phyloP scores from a whole-genome alignment of 2,113 vertebrate genomes.

The Hippocampus mohnikei region DNA sequence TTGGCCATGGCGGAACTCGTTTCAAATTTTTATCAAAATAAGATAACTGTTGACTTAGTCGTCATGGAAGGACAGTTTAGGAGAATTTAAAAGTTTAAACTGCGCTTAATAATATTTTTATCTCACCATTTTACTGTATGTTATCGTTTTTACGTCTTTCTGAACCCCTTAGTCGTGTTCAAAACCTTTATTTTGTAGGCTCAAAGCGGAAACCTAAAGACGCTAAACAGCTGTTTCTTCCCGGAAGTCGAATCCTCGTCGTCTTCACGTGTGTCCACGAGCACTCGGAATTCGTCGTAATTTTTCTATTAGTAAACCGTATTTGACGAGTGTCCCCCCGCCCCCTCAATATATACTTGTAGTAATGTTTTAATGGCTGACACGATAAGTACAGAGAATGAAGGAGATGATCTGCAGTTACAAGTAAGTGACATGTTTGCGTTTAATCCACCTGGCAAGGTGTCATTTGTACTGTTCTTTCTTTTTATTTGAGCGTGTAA shows the following conservation, averaged over 20 bases:
- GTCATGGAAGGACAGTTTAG: too few species aligned
- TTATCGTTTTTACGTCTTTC: neutral
- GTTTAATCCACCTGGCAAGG: neutral
- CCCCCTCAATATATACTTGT: neutral
- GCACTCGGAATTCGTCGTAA: neutral
- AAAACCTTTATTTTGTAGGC: neutral
- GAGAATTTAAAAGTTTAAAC: neutral
- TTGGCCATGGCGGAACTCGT: slow-evolving; percentile 23
- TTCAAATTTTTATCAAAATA: slow-evolving; percentile 40
- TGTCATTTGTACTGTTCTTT: neutral
- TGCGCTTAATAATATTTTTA: too few species aligned
- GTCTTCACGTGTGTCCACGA: neutral
- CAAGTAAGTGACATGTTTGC: slow-evolving; percentile 55
- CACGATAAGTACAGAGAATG: slow-evolving; percentile 29
- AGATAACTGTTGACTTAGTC: neutral
- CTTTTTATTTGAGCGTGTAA: neutral
- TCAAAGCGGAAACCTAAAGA: neutral
- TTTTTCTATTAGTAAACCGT: neutral
- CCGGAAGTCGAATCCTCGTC: slow-evolving; percentile 21
- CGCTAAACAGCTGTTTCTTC: neutral
- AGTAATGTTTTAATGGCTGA: slow-evolving; percentile 45
- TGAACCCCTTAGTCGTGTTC: neutral
- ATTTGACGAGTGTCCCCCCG: too few species aligned
- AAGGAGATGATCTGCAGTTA: slow-evolving; percentile 63
- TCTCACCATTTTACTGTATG: neutral